phyloP scores from a whole-genome alignment of 2,797 vertebrate species.

The Pangasius macronema region DNA sequence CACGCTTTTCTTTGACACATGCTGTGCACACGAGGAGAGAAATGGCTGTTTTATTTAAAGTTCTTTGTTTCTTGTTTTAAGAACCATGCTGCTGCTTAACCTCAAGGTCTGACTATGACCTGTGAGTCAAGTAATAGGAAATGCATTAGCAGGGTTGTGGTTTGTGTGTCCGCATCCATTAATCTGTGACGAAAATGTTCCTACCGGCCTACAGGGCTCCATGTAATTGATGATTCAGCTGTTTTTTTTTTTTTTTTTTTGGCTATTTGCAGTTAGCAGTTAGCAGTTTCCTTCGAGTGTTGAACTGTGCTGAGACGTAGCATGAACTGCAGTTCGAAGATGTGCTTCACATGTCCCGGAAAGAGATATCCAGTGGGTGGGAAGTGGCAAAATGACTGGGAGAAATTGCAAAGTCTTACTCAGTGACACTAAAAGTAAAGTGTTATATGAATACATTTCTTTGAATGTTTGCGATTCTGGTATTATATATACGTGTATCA shows the following conservation, averaged over 20 bases:
- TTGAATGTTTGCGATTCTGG: neutral
- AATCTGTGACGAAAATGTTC: conserved; percentile 8
- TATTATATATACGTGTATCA: neutral
- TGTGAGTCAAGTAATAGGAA: conserved; percentile 39
- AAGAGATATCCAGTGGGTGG: neutral
- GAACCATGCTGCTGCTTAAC: conserved; percentile 6
- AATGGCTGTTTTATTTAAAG: conserved; percentile 26
- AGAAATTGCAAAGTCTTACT: neutral
- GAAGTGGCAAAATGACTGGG: neutral
- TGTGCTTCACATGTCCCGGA: neutral
- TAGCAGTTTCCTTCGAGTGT: neutral
- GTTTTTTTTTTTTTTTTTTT: no score
- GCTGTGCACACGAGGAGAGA: conserved; percentile 15
- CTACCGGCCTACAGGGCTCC: neutral
- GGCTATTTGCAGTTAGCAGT: neutral
- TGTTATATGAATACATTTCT: neutral
- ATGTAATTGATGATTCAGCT: conserved; percentile 3
- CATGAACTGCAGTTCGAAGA: neutral
- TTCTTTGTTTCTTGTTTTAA: conserved; percentile 15
- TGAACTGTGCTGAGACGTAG: neutral
- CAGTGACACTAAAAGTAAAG: neutral
- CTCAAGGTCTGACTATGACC: conserved; percentile 24
- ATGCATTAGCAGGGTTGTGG: conserved; percentile 29
- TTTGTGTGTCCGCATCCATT: conserved; percentile 10
- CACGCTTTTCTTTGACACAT: conserved; percentile 4